phyloP scores from a whole-genome alignment of 2,888 invertebrate species.

The Ischnus inquisitorius region DNA sequence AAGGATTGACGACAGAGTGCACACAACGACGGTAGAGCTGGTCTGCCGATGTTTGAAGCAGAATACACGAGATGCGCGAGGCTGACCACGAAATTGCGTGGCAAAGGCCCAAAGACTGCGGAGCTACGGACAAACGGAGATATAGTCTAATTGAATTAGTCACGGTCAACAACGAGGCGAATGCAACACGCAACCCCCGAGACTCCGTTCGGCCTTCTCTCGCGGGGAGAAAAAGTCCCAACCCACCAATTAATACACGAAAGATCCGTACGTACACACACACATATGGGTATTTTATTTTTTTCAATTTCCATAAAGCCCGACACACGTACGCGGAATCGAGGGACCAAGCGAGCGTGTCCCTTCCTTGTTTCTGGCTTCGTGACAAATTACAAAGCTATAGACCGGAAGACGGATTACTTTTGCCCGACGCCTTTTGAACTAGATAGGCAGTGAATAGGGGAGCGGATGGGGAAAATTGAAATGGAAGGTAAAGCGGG shows the following conservation, averaged over 20 bases:
- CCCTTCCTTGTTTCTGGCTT: slow-evolving; percentile 64
- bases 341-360: not conserved
- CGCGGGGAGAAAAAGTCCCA: slow-evolving; percentile 3
- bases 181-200: slow-evolving; percentile 34
- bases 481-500: slow-evolving; percentile 41
- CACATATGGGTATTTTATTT: not conserved
- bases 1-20: slow-evolving; percentile 21
- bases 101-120: slow-evolving; percentile 14
- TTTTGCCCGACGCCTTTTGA: slow-evolving; percentile 46
- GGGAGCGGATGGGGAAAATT: slow-evolving; percentile 47
- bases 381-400: slow-evolving; percentile 66
- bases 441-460: slow-evolving; percentile 25
- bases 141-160: slow-evolving; percentile 64
- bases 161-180: slow-evolving; percentile 53
- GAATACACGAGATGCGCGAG: slow-evolving; percentile 20
- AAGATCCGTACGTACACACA: not conserved
- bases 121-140: slow-evolving; percentile 5
- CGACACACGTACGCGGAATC: slow-evolving; percentile 13
- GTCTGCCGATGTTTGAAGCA: not conserved
- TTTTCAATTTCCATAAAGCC: slow-evolving; percentile 43
- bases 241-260: slow-evolving; percentile 29
- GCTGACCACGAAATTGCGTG: slow-evolving; percentile 33
- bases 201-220: slow-evolving; percentile 8
- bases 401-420: slow-evolving; percentile 66
- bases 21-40: not conserved